Evolutionary conservation across 1,140 invertebrate genomes (phyloP).

Genomic region (Vanessa atalanta): DNA sequence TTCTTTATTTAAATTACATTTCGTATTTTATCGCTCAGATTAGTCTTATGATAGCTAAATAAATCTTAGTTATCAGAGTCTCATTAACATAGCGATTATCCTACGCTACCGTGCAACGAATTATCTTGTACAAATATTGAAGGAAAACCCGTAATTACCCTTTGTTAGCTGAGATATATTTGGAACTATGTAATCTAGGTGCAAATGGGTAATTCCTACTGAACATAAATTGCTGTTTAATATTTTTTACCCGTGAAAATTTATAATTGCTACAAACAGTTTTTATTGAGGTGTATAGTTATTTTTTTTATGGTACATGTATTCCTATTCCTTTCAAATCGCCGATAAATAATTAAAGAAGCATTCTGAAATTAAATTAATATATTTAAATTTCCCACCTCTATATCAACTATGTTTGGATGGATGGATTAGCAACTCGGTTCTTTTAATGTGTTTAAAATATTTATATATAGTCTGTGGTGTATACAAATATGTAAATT

Average conservation of each 20-base stretch:
- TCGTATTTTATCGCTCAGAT: neutral
- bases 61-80: slow-evolving; percentile 45
- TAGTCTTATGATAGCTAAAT: slow-evolving; percentile 30
- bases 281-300: neutral
- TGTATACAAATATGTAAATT: too few relatives aligned
- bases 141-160: slow-evolving; percentile 68
- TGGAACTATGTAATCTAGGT: slow-evolving; percentile 47
- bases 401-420: too few relatives aligned
- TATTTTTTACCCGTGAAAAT: slow-evolving; percentile 3
- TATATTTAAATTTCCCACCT: too few relatives aligned
- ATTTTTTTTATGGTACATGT: neutral
- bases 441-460: too few relatives aligned
- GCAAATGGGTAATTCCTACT: slow-evolving; percentile 46
- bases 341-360: too few relatives aligned
- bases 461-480: too few relatives aligned
- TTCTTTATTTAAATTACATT: slow-evolving; percentile 3
- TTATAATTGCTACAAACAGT: neutral
- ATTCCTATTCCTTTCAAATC: neutral
- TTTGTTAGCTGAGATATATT: slow-evolving; percentile 69
- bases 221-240: slow-evolving; percentile 19
- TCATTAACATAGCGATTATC: slow-evolving; percentile 63
- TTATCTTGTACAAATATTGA: slow-evolving; percentile 75
- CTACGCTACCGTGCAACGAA: slow-evolving; percentile 57
- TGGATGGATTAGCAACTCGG: too few relatives aligned
- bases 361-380: too few relatives aligned